Conservation (phyloP, 2,113 vertebrate genomes). For the Alligator mississippiensis region DNA sequence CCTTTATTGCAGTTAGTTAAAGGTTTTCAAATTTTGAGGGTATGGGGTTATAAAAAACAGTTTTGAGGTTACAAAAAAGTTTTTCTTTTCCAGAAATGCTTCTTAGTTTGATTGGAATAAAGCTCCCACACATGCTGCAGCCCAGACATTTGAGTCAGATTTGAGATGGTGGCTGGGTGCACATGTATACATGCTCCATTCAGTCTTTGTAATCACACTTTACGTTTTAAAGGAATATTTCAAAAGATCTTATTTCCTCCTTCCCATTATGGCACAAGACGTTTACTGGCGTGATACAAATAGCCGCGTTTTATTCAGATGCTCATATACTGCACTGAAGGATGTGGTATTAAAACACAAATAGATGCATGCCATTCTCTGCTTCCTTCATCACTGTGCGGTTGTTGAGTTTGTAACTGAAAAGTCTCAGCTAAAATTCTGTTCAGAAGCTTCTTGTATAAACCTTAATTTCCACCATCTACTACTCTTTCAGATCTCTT, state of each 20-base stretch:
- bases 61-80: too few relatives aligned
- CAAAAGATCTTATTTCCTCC: background rate
- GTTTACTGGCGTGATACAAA: background rate
- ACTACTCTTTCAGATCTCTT: background rate
- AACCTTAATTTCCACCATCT: background rate
- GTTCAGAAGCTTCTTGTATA: background rate
- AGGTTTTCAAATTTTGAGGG: background rate
- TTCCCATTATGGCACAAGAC: background rate
- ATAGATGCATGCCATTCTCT: background rate
- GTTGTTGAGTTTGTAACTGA: background rate
- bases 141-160: background rate
- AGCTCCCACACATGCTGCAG: background rate
- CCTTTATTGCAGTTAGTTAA: fast-evolving
- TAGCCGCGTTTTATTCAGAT: fast-evolving
- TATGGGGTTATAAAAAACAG: background rate
- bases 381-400: background rate
- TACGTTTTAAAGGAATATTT: background rate
- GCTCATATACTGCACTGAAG: background rate
- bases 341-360: background rate
- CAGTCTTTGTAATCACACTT: background rate
- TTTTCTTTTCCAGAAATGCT: background rate
- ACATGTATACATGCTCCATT: fast-evolving
- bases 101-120: background rate
- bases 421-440: background rate
- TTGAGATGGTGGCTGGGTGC: background rate